Evolutionary conservation across 1,140 invertebrate species (phyloP).

Genomic region (Pseudomyrmex sp.): DNA sequence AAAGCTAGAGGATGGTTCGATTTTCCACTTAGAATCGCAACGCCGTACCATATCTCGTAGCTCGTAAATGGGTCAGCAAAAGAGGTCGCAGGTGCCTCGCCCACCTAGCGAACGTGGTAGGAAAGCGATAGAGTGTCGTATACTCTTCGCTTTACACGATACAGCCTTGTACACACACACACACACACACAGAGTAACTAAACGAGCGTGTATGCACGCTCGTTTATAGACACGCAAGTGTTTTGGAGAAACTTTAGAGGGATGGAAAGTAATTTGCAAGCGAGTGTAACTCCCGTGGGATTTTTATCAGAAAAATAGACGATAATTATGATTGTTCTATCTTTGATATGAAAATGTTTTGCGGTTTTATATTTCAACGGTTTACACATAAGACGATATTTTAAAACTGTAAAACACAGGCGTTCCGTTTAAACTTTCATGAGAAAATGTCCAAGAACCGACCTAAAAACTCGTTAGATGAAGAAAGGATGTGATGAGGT

Average conservation of each 20-base stretch:
- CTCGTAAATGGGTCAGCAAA: conserved; percentile 72
- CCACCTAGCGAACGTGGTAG: conserved; percentile 63
- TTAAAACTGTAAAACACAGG: neutral
- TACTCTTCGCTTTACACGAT: conserved; percentile 59
- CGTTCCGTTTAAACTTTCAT: neutral
- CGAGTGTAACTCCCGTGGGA: conserved; percentile 8
- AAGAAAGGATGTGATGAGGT: neutral
- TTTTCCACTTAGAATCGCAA: conserved; percentile 60
- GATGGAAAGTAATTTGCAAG: conserved; percentile 54
- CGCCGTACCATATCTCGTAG: conserved; percentile 59
- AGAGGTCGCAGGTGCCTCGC: conserved; percentile 74
- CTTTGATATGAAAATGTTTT: too few species aligned
- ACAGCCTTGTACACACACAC: conserved; percentile 42
- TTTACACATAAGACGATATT: too few species aligned
- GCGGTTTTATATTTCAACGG: too few species aligned
- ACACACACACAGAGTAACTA: neutral
- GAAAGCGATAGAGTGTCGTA: conserved; percentile 50
- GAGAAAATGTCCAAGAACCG: neutral
- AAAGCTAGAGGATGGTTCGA: conserved; percentile 50
- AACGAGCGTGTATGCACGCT: neutral
- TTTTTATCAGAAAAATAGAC: conserved; percentile 14
- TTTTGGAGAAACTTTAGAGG: conserved; percentile 38
- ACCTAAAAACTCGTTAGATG: neutral
- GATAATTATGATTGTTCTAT: neutral
- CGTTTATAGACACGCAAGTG: conserved; percentile 27